phyloP scores from a whole-genome alignment of 1,140 invertebrate genomes.

The Pararge aegeria region DNA sequence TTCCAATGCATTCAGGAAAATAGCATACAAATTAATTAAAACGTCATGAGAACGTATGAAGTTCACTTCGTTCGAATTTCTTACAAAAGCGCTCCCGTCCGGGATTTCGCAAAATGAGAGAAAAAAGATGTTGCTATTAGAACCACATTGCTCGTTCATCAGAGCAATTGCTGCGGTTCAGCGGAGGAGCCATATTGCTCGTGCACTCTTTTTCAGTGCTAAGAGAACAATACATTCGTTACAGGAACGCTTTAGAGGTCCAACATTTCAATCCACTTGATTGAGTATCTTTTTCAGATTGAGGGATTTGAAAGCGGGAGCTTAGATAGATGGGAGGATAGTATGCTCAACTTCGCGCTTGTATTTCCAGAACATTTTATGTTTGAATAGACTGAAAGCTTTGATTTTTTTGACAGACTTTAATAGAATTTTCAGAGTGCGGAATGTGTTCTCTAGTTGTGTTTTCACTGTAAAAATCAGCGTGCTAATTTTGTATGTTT shows the following conservation, averaged over 20 bases:
- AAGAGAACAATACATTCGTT: constrained; percentile 70
- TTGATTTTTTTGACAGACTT: neutral
- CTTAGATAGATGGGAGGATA: constrained; percentile 1
- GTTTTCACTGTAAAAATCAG: too few species aligned
- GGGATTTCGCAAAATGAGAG: constrained; percentile 33
- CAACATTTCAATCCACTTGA: constrained; percentile 56
- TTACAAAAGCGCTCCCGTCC: constrained; percentile 49
- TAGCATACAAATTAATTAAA: constrained; percentile 33
- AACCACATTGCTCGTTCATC: constrained; percentile 65
- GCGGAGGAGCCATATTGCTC: constrained; percentile 45
- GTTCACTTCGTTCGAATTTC: constrained; percentile 42
- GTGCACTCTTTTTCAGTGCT: constrained; percentile 60
- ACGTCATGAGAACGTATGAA: constrained; percentile 37
- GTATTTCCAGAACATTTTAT: constrained; percentile 7
- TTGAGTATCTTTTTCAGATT: constrained; percentile 53
- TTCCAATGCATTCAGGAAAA: constrained; percentile 12
- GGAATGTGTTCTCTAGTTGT: too few species aligned
- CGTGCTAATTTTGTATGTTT: too few species aligned
- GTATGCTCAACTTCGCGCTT: constrained; percentile 9
- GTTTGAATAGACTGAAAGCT: constrained; percentile 9
- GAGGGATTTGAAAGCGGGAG: constrained; percentile 32
- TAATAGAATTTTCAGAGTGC: too few species aligned
- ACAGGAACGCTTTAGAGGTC: constrained; percentile 45
- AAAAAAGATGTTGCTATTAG: constrained; percentile 64
- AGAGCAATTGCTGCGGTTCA: constrained; percentile 59